A percentile compares a stretch with the other conserved stretches of the same genome.
These are phyloP conservation scores for Germaria angustata DNA, from an alignment of 2,888 invertebrate species.

Conservation along the genomic window DNA sequence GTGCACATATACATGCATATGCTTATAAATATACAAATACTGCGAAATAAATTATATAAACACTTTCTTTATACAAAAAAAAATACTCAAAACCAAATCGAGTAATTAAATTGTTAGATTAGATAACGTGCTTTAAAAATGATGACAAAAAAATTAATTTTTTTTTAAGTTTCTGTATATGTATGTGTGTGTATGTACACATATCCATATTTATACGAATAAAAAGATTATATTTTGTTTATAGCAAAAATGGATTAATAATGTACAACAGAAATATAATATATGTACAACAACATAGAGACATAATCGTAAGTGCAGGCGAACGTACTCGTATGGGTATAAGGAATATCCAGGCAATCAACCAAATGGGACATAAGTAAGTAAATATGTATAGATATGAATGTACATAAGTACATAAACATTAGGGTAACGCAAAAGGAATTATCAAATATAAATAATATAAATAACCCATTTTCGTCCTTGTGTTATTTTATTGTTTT, in stretches of 20 bases:
- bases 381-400: too few relatives aligned
- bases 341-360: conserved; percentile 2
- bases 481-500: too few relatives aligned
- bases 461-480: too few relatives aligned
- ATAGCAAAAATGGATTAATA: conserved; percentile 55
- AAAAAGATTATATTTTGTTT: conserved; percentile 32
- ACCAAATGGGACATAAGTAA: neutral
- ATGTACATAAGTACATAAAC: too few relatives aligned
- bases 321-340: neutral
- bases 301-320: too few relatives aligned
- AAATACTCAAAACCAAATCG: conserved; percentile 41
- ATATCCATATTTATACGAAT: too few relatives aligned
- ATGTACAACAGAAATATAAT: conserved; percentile 21
- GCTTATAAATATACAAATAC: too few relatives aligned
- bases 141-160: conserved; percentile 9
- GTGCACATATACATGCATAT: too few relatives aligned
- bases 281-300: too few relatives aligned
- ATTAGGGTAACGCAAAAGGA: neutral
- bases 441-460: too few relatives aligned
- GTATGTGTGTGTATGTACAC: too few relatives aligned
- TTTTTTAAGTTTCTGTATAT: too few relatives aligned
- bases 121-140: neutral
- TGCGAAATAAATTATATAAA: conserved; percentile 20
- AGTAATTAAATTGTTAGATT: conserved; percentile 62
- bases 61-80: conserved; percentile 1